Conservation (phyloP, 2,113 vertebrate genomes). For the Neomonachus schauinslandi region DNA sequence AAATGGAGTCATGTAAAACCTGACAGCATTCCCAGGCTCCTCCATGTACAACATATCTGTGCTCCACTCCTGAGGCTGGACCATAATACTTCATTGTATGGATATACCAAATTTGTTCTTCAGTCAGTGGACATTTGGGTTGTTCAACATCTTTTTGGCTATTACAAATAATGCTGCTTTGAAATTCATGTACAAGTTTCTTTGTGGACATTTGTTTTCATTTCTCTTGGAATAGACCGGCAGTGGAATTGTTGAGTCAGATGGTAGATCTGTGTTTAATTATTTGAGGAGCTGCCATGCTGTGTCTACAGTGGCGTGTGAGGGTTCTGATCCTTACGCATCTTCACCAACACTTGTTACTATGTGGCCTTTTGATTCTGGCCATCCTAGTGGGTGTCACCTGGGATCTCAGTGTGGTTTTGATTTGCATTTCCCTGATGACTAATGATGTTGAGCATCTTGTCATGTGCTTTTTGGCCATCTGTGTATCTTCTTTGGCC, state of each 20-base stretch:
- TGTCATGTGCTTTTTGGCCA: not conserved
- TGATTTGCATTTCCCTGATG: not conserved
- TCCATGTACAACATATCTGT: fast-evolving
- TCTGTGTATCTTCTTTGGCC: not conserved
- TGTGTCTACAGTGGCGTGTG: too few relatives aligned
- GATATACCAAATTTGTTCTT: fast-evolving
- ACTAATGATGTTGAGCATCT: not conserved
- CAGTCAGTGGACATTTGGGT: fast-evolving
- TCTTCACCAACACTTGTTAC: not conserved
- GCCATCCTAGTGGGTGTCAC: fast-evolving
- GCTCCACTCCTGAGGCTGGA: not conserved
- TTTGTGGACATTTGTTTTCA: fast-evolving
- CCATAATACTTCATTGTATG: fast-evolving
- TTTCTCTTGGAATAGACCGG: not conserved
- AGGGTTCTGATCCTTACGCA: not conserved
- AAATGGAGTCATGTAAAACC: fast-evolving
- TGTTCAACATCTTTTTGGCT: not conserved
- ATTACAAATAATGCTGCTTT: too few relatives aligned
- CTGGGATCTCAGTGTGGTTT: not conserved
- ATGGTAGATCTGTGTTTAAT: fast-evolving
- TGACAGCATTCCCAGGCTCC: too few relatives aligned
- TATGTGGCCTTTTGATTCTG: too few relatives aligned
- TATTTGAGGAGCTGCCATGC: too few relatives aligned
- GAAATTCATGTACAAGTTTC: too few relatives aligned
- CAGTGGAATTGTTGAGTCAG: not conserved